Evolutionary conservation across 2,797 vertebrate genomes (phyloP), one percentile per base, ranked within the genome.

Genomic region (Podarcis lilfordi): DNA sequence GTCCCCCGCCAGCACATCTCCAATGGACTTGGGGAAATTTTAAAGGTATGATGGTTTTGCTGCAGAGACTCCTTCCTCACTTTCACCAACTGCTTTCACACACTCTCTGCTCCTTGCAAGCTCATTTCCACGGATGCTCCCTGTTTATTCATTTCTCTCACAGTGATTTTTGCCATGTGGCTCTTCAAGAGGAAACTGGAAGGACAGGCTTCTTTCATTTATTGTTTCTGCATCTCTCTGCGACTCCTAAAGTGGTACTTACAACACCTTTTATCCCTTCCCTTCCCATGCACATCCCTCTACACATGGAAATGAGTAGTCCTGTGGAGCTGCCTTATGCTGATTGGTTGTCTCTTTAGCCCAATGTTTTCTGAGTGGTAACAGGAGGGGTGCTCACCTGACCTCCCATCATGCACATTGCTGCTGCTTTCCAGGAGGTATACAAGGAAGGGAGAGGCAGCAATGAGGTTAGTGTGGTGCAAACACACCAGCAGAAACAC

Each of bases 1-100:
- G 88, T 98, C 83, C 97, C 97, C 3, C 95, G 97, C 43, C 91
- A 97, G 35, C 98, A 98, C 90, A 97, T 98, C 92, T 97, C 98
- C 88, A 98, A 98, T 0, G 97, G 98, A 11, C 95, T 98, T 3
- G 98, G 97, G 21, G 98, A 98, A 90, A 98, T 98, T 91, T 90
- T 98, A 80, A 98, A 98, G 97, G 98, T 98, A 96, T 0, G 83
- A 9, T 1, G 2, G 35, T 90, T 68, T 45, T 68, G 74, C 21
- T 25, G 50, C 77, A 72, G 8, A n/a, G 27, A 35, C 1, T 7
- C 4, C 81, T 37, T 45, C 85, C 82, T 32, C 0, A 11, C 8
- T 68, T 71, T 79, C 80, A 82, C 40, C 43, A 5, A 9, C 15
- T 45, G 3, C 13, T 37, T 82, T n/a, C 23, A 19, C 17, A 2